Conservation (phyloP, 2,113 vertebrate species). For the Zootoca vivipara region DNA sequence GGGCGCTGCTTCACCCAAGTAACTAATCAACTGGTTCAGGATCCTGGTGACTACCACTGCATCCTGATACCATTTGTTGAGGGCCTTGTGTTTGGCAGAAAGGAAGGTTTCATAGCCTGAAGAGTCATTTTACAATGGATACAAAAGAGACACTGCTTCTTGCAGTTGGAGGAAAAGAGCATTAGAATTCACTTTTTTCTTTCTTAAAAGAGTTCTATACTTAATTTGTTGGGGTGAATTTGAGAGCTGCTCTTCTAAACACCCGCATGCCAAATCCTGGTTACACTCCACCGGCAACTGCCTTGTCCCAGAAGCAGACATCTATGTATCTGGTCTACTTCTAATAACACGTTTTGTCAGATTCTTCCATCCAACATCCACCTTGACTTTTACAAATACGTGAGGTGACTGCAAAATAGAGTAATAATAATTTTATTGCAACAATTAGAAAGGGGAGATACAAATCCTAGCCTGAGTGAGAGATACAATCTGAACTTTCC, state of each 20-base stretch:
- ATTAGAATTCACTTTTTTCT: too few relatives aligned
- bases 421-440: not conserved
- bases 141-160: not conserved
- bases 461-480: not conserved
- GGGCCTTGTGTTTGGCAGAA: conserved; percentile 19
- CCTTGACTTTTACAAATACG: not conserved
- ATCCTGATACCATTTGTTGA: not conserved
- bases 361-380: not conserved
- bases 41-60: not conserved
- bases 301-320: conserved; percentile 2
- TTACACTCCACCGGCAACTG: not conserved
- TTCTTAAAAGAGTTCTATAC: too few relatives aligned
- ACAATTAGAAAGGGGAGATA: not conserved
- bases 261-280: not conserved
- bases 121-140: not conserved
- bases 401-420: conserved; percentile 10
- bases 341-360: conserved; percentile 6
- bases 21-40: too few relatives aligned
- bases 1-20: not conserved
- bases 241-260: not conserved
- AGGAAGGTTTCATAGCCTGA: not conserved
- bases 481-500: not conserved
- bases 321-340: conserved; percentile 8
- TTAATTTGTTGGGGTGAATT: too few relatives aligned
- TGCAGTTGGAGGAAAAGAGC: not conserved